phyloP scores from a whole-genome alignment of 2,113 vertebrate species.

The Engystomops pustulosus region DNA sequence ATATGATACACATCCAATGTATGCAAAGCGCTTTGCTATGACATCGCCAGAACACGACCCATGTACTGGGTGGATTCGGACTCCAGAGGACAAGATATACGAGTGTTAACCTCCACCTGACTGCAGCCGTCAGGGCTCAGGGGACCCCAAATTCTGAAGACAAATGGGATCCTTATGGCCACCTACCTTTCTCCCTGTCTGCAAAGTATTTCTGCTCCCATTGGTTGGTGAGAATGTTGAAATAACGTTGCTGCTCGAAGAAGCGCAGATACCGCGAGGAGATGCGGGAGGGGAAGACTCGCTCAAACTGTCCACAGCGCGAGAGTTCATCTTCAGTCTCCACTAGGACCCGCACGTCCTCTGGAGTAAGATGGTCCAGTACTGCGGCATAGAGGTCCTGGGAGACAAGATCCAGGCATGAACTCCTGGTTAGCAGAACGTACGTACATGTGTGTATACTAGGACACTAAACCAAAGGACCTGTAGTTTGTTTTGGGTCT shows the following conservation, averaged over 20 bases:
- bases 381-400: constrained; percentile 85
- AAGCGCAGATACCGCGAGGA: constrained; percentile 91
- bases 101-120: too few relatives aligned
- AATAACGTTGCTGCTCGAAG: constrained; percentile 90
- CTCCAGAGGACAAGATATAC: too few relatives aligned
- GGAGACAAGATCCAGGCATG: background rate
- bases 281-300: constrained; percentile 83
- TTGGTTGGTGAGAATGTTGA: constrained; percentile 89
- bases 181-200: constrained; percentile 81
- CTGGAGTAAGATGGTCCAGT: constrained; percentile 88
- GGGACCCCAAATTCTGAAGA: too few relatives aligned
- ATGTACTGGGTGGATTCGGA: too few relatives aligned
- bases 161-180: constrained; percentile 70
- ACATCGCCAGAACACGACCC: too few relatives aligned
- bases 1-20: too few relatives aligned
- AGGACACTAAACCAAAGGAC: too few relatives aligned
- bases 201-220: constrained; percentile 89
- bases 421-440: background rate
- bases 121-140: too few relatives aligned
- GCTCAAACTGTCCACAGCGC: constrained; percentile 87
- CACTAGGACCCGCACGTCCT: constrained; percentile 85
- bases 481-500: too few relatives aligned
- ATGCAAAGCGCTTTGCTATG: too few relatives aligned
- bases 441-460: too few relatives aligned
- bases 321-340: constrained; percentile 90